Percentiles rank a stretch among this genome's conserved stretches.
These are phyloP conservation scores for Brotula barbata DNA, from an alignment of 2,797 vertebrate species.

Conservation along the genomic window DNA sequence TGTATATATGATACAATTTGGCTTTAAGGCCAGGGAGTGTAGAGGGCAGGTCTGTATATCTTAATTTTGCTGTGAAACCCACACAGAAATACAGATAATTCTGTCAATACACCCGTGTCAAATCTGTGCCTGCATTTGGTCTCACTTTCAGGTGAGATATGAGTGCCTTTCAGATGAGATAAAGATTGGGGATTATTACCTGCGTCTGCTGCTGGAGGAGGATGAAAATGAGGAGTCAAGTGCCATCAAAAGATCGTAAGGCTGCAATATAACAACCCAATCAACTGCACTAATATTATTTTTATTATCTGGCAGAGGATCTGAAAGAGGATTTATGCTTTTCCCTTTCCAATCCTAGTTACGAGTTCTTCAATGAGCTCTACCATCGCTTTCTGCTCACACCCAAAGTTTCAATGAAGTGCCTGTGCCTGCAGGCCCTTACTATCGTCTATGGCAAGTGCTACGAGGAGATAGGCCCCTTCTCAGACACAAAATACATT, in stretches of 20 bases:
- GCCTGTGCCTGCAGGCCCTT: slow-evolving; percentile 96
- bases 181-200: slow-evolving; percentile 98
- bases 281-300: not conserved
- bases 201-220: slow-evolving; percentile 94
- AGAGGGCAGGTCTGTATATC: not conserved
- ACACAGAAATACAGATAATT: not conserved
- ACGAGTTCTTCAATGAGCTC: slow-evolving; percentile 98
- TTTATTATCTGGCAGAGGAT: not conserved
- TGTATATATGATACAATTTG: not conserved
- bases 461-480: slow-evolving; percentile 95
- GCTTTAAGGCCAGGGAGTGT: not conserved
- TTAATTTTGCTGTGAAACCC: not conserved
- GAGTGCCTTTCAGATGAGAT: slow-evolving; percentile 99
- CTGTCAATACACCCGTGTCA: not conserved
- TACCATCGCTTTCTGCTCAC: slow-evolving; percentile 99
- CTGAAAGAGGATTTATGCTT: not conserved
- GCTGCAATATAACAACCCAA: not conserved
- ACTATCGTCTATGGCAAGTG: slow-evolving; percentile 98
- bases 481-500: slow-evolving; percentile 96
- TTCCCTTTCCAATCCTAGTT: slow-evolving; percentile 72
- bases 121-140: not conserved
- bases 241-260: slow-evolving; percentile 98
- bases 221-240: slow-evolving; percentile 93
- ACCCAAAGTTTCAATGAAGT: slow-evolving; percentile 98
- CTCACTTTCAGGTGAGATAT: slow-evolving; percentile 87